Percentiles rank a stretch among this genome's conserved stretches.
Conservation (phyloP, 2,113 vertebrate species). For the Gopherus evgoodei region DNA sequence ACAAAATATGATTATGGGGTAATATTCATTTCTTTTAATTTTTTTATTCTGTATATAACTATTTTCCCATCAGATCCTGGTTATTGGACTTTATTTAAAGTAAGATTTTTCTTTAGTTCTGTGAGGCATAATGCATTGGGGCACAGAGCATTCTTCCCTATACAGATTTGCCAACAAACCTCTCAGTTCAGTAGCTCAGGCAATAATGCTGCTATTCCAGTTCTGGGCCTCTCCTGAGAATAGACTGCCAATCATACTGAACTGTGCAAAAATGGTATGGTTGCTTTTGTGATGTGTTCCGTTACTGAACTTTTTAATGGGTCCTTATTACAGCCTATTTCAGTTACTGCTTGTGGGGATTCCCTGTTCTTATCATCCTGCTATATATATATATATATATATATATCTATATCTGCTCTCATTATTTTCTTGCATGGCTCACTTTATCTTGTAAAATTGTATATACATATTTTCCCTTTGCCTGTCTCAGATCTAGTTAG, state of each 20-base stretch:
- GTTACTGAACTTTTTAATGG: constrained; percentile 22
- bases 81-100: not conserved
- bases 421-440: not conserved
- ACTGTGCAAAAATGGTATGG: not conserved
- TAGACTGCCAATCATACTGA: not conserved
- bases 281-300: not conserved
- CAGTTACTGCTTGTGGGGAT: not conserved
- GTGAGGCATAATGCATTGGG: not conserved
- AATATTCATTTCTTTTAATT: not conserved
- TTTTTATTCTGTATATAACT: not conserved
- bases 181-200: not conserved
- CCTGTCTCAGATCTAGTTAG: constrained; percentile 3
- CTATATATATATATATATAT: not conserved
- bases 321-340: constrained; percentile 29
- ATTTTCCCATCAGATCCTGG: not conserved
- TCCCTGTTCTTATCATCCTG: not conserved
- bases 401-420: not conserved
- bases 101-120: not conserved
- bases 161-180: not conserved
- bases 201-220: not conserved
- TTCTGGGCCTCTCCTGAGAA: not conserved
- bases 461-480: not conserved
- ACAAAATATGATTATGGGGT: not conserved
- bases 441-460: not conserved
- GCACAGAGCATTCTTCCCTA: not conserved